Evolutionary conservation across 2,797 vertebrate species (phyloP).

Genomic region (Rhincodon typus): DNA sequence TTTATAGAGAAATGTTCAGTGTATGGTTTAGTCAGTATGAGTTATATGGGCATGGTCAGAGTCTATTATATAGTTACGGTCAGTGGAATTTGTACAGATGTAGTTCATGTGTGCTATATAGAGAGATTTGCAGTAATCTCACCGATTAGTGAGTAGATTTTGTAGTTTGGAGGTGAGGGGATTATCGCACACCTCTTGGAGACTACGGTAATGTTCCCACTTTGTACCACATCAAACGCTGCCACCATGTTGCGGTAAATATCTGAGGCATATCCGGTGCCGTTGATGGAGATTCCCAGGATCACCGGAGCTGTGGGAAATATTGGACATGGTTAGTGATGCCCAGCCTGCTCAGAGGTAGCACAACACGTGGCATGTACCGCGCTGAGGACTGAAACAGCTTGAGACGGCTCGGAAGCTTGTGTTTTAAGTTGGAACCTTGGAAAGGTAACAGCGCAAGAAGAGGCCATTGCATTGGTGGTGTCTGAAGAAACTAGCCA

Average conservation of each 20-base stretch:
- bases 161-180: constrained; percentile 60
- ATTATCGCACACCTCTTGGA: constrained; percentile 63
- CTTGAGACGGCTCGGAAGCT: too few relatives aligned
- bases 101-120: background rate
- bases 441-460: too few relatives aligned
- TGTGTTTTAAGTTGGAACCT: too few relatives aligned
- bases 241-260: constrained; percentile 72
- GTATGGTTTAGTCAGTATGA: too few relatives aligned
- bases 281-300: constrained; percentile 58
- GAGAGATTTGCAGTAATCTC: background rate
- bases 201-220: constrained; percentile 68
- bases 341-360: background rate
- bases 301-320: constrained; percentile 56
- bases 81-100: too few relatives aligned
- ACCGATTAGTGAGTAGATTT: constrained; percentile 57
- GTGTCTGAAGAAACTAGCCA: too few relatives aligned
- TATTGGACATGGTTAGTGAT: background rate
- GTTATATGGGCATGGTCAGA: too few relatives aligned
- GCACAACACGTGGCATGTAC: too few relatives aligned
- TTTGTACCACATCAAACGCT: constrained; percentile 66
- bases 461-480: too few relatives aligned
- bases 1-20: too few relatives aligned
- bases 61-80: too few relatives aligned
- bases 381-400: too few relatives aligned
- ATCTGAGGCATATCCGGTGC: constrained; percentile 65